These are phyloP conservation scores for Euwallacea similis DNA, from an alignment of 1,140 invertebrate genomes.

Conservation along the genomic window DNA sequence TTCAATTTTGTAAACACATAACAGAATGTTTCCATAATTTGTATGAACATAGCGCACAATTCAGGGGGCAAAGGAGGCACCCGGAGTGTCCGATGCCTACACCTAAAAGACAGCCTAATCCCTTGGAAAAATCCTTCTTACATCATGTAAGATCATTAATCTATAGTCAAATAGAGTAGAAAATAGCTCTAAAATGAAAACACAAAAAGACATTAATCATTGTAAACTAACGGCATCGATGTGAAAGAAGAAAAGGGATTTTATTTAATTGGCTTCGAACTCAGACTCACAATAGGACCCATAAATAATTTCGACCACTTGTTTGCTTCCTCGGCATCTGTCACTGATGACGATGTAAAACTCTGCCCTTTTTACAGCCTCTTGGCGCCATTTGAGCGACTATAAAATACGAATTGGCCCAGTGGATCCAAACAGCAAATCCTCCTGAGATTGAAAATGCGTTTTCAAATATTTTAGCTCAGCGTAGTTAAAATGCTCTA, in stretches of 20 bases:
- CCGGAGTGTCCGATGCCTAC: too few species aligned
- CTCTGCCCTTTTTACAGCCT: neutral
- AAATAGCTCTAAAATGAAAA: slow-evolving; percentile 6
- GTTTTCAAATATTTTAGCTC: too few species aligned
- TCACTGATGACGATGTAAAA: slow-evolving; percentile 8
- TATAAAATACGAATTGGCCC: too few species aligned
- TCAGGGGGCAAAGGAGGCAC: too few species aligned
- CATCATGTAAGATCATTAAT: neutral
- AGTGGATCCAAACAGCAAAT: too few species aligned
- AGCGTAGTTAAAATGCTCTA: too few species aligned
- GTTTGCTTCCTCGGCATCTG: slow-evolving; percentile 44
- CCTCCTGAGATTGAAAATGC: too few species aligned
- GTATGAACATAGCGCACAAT: too few species aligned
- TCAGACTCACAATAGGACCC: slow-evolving; percentile 37
- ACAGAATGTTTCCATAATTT: too few species aligned
- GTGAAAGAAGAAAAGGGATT: slow-evolving; percentile 33
- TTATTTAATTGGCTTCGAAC: slow-evolving; percentile 44
- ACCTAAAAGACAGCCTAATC: too few species aligned
- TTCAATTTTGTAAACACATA: too few species aligned
- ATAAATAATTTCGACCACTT: slow-evolving; percentile 47
- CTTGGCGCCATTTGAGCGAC: neutral
- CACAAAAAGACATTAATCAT: slow-evolving; percentile 23
- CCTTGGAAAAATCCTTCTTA: too few species aligned
- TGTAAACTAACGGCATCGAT: slow-evolving; percentile 29
- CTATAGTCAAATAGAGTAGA: slow-evolving; percentile 1